Evolutionary conservation across 2,113 vertebrate species (phyloP), one percentile per base, ranked within the genome.

Genomic region (Equus quagga): DNA sequence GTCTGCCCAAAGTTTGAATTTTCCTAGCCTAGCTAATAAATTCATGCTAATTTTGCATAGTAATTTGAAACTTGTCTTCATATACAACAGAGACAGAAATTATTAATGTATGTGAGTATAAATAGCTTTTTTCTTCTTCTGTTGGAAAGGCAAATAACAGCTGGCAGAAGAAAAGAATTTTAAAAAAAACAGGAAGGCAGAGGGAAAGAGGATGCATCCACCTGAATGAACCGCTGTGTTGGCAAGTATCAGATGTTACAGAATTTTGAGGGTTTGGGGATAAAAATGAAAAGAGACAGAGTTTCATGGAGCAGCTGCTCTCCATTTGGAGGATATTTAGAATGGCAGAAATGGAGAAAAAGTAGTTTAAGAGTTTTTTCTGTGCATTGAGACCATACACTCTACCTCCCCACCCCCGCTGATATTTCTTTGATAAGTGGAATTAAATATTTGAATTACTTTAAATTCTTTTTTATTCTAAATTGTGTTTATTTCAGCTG

Each of bases 151-250:
- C 3, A 46, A 24, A 28, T 10, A 54, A 64, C 19, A 73, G 64
- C 65, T 76, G 67, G 26, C 3, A 18, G 28, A 33, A 67, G 49
- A 76, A n/a, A 44, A 56, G 23, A 65, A 26, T 81, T 58, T 1
- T 10, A 5, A 78, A 49, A 70, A 6, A 64, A 26, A 28, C 0
- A 62, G 70, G n/a, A 85, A 70, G 28, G 6, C 70, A 73, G 58
- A 58, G 36, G 41, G 54, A 60, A 33, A 7, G 24, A 23, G 1
- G 65, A 19, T 1, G 11, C 2, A 1, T 12, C 65, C 15, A 0
- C 12, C 23, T 17, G 1, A 33, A 19, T 17, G 19, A 15, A 67
- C 23, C 2, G 2, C 1, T 1, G 2, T 26, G 0, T 5, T 0
- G 23, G 24, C 54, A 9, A 23, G n/a, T 4, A 10, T 85, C 72